Base-by-base conservation (phyloP, 2,797 vertebrate genomes). In the Chelidonichthys spinosus region DNA sequence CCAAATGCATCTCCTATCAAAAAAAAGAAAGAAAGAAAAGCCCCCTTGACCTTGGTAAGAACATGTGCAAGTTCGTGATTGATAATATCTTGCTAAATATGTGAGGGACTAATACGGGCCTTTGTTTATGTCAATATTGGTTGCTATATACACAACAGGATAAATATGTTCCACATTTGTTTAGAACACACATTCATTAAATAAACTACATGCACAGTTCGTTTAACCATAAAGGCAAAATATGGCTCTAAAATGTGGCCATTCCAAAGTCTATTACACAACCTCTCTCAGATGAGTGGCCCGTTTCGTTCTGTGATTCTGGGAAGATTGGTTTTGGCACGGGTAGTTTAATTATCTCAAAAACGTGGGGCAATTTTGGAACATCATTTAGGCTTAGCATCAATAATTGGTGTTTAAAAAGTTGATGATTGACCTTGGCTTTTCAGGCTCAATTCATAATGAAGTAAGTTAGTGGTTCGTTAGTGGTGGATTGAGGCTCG, bases 401-500 rank as follows among this genome's bases (percentile, higher is more conserved):
- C 65, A 76, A 81, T 85, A 78, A 76, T 69, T 72, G 71, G 5
- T 64, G 73, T 18, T 59, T 79, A 79, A 86, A 85, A 89, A 89
- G 79, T 61, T 78, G 80, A 70, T 79, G 69, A 85, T 76, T 90
- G 61, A 86, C 72, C 74, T 84, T 77, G 72, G 69, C 63, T 83
- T 85, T 82, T 69, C 46, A 78, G 43, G 46, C 46, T 82, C 15
- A 43, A 85, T 87, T 85, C 40, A 74, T 67, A 70, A 75, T 69
- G 81, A 73, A 32, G 3, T 79, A 70, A 76, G 83, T 89, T 89
- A 87, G 87, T 88, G 81, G 92, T 93, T 89, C 87, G 86, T 88
- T 56, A 44, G 55, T 50, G 63, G 55, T 46, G 59, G 60, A 44
- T 65, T 60, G 67, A 46, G 70, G 62, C 52, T 79, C 8, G 25